Base-by-base conservation (phyloP, 2,888 invertebrate species). In the Drosophila neotestacea region DNA sequence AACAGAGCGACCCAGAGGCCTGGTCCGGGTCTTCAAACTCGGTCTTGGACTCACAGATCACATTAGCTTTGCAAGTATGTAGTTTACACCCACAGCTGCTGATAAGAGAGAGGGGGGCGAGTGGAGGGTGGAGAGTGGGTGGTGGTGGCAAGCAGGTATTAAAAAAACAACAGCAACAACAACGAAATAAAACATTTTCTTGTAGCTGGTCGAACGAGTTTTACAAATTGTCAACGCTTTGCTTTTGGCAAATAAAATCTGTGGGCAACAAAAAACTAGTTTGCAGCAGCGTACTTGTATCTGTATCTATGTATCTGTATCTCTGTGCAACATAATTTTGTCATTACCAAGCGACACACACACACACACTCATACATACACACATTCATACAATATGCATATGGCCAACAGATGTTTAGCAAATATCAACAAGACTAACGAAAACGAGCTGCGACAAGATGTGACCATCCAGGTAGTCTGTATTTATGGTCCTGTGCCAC, bases 201-300 rank as follows among this genome's bases (percentile, higher is more conserved):
- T 71, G 46, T 69, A 65, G 70, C 85, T 81, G 75, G 83, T 75
- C 71, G 78, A 85, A 85, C 84, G 80, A 84, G 84, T 85, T 84
- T 83, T 83, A 78, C 83, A 83, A 85, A 85, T 83, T 85, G 85
- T 85, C 85, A 85, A 85, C 81, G 86, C 79, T 86, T 82, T 71
- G 85, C 81, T 79, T 83, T 83, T 80, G 71, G 69, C 67, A 85
- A 82, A 85, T 64, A 81, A 77, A 82, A 76, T 80, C 78, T 84
- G 75, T 81, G 78, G 73, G 61, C 58, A 65, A 62, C 56, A 38
- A 70, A 77, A 78, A 78, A 81, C 78, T 68, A 79, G 80, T 76
- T 80, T 80, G 60, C 72, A 67, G 67, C 55, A 48, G 68, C 48
- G 65, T 66, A 76, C 63, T 64, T 63, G 22, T 56, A 50, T 42